These are phyloP conservation scores for Daboia siamensis DNA, from an alignment of 2,113 vertebrate genomes.

Conservation along the genomic window DNA sequence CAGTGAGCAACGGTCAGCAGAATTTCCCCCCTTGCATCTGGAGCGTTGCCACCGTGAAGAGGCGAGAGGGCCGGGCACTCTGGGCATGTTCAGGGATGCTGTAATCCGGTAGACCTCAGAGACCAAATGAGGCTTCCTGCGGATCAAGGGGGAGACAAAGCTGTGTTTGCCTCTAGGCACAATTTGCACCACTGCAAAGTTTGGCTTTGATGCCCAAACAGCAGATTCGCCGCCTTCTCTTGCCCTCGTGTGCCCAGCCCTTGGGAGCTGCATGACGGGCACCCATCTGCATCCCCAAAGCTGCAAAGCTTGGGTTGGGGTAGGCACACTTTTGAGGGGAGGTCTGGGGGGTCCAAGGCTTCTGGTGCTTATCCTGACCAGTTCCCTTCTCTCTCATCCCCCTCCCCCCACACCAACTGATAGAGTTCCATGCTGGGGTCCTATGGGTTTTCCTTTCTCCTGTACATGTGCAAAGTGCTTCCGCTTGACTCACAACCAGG, in stretches of 20 bases:
- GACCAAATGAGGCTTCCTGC: not conserved
- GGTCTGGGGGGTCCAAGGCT: not conserved
- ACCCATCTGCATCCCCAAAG: not conserved
- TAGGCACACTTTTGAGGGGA: not conserved
- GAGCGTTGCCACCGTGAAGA: not conserved
- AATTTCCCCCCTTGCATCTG: not conserved
- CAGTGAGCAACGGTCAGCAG: not conserved
- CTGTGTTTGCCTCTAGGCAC: not conserved
- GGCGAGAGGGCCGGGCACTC: not conserved
- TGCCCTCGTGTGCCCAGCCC: not conserved
- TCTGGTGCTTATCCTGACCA: not conserved
- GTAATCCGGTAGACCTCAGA: not conserved
- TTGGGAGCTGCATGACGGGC: not conserved
- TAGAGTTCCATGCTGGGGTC: not conserved
- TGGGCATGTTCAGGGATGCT: not conserved
- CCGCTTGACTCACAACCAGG: not conserved
- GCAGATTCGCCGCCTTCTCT: not conserved
- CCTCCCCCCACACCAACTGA: not conserved
- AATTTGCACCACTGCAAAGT: not conserved
- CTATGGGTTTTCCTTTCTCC: not conserved
- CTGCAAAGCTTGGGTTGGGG: not conserved
- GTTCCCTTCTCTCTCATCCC: not conserved
- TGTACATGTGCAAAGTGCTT: not conserved
- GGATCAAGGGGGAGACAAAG: not conserved
- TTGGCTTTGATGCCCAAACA: not conserved